A percentile compares a stretch with the other conserved stretches of the same genome.
These are phyloP conservation scores for Cheiracanthium punctorium DNA, from an alignment of 2,888 invertebrate species.

Conservation along the genomic window DNA sequence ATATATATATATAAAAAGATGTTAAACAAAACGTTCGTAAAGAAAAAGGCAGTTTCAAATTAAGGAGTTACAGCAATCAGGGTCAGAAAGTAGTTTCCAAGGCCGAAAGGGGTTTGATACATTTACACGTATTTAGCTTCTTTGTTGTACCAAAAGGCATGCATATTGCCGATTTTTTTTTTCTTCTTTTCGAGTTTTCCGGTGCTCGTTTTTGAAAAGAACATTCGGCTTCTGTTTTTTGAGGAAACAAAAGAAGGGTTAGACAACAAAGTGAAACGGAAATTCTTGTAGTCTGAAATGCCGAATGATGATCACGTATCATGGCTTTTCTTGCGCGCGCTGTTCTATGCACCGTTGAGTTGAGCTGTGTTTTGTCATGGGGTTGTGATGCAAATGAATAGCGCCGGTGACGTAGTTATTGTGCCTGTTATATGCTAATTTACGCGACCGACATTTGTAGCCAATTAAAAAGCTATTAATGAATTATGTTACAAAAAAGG, in stretches of 20 bases:
- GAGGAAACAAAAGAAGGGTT: not conserved
- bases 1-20: constrained; percentile 30
- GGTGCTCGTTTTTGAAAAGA: constrained; percentile 10
- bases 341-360: not conserved
- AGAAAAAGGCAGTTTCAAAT: constrained; percentile 38
- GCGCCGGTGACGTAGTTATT: too few species aligned
- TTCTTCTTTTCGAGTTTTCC: constrained; percentile 1
- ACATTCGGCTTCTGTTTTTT: not conserved
- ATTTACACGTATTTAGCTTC: constrained; percentile 20
- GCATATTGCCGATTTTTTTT: not conserved
- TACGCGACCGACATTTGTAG: not conserved
- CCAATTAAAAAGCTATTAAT: not conserved
- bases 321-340: not conserved
- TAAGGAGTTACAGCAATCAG: constrained; percentile 54
- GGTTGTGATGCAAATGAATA: not conserved
- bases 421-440: not conserved
- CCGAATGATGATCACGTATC: constrained; percentile 39
- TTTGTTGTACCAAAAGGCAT: constrained; percentile 19
- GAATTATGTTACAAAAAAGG: too few species aligned
- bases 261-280: constrained; percentile 21
- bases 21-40: constrained; percentile 4
- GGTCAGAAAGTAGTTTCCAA: constrained; percentile 24
- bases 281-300: not conserved
- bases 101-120: constrained; percentile 27
- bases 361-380: not conserved